Base-by-base conservation (phyloP, 2,113 vertebrate species). In the Oreochromis tanganicae region DNA sequence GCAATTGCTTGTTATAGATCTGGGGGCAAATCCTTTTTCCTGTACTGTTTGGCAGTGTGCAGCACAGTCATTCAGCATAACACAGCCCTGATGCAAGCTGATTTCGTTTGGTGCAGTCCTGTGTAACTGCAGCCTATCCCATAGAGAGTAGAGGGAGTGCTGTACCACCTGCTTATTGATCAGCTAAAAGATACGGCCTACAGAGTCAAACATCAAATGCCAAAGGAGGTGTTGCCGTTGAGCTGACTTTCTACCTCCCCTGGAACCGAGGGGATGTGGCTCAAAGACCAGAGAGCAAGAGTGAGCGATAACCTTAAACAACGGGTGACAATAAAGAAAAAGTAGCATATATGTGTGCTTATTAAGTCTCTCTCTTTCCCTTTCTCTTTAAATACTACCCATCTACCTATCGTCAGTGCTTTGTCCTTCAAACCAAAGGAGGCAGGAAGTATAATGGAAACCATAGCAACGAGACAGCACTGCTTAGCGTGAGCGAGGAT, bases 341-440 rank as follows among this genome's bases (percentile, higher is more conserved):
- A 87, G 17, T 46, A 83, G 36, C 19, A 50, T 66, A 36, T 57
- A 32, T 6, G 54, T 6, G 21, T 68, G 46, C 59, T 52, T 68
- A 38, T 85, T 75, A 57, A 54, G 16, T 88, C 36, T 79, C 50
- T 83, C 56, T 80, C 27, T 80, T 52, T 85, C 54, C 80, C 11
- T 81, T 55, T 32, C 32, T 79, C 24, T 85, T 68, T 89, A 86
- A 92, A 94, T 86, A 86, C 59, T 24, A 91, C 81, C 87, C 68
- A 93, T 93, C 90, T 34, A 91, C 81, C 88, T 75, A 93, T 93
- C 89, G 90, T 90, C 89, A 94, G 89, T 55, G 80, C 84, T 93
- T 94, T 94, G 95, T 95, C 94, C 94, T 96, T 96, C 94, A 96
- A 94, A 94, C 86, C 86, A 92, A 71, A 93, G 91, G 87, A 89